A percentile compares a stretch with the other conserved stretches of the same genome.
Evolutionary conservation across 2,888 invertebrate species (phyloP).

Genomic region (Synergus gifuensis): DNA sequence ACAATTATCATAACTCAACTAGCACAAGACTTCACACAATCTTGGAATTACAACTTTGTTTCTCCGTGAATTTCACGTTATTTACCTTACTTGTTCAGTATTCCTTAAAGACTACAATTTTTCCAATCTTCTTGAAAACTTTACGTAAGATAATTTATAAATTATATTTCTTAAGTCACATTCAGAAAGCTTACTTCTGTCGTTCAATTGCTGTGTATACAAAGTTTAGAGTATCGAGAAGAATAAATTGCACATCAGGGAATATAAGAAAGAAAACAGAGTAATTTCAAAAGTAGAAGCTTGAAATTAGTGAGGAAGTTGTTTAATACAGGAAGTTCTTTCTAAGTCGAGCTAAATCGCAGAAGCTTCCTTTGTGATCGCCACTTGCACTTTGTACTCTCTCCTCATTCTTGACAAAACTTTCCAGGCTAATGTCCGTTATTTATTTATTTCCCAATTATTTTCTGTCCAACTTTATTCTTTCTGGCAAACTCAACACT

Average conservation of each 20-base stretch:
- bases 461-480: slow-evolving; percentile 52
- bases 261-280: slow-evolving; percentile 23
- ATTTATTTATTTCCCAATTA: slow-evolving; percentile 71
- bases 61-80: neutral
- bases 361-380: slow-evolving; percentile 63
- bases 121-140: too few relatives aligned
- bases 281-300: slow-evolving; percentile 45
- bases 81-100: neutral
- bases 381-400: slow-evolving; percentile 53
- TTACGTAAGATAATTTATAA: neutral
- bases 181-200: neutral
- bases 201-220: slow-evolving; percentile 16
- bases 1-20: slow-evolving; percentile 17
- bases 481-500: slow-evolving; percentile 43
- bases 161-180: slow-evolving; percentile 1
- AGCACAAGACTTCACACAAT: neutral
- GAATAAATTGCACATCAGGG: slow-evolving; percentile 30
- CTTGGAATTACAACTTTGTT: neutral
- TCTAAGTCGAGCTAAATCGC: slow-evolving; percentile 48
- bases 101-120: neutral
- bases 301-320: slow-evolving; percentile 70
- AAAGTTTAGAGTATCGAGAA: neutral
- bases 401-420: slow-evolving; percentile 50
- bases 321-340: slow-evolving; percentile 70
- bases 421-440: slow-evolving; percentile 62